Evolutionary conservation across 2,113 vertebrate genomes (phyloP), one percentile per base, ranked within the genome.

Genomic region (Antigone vipio): DNA sequence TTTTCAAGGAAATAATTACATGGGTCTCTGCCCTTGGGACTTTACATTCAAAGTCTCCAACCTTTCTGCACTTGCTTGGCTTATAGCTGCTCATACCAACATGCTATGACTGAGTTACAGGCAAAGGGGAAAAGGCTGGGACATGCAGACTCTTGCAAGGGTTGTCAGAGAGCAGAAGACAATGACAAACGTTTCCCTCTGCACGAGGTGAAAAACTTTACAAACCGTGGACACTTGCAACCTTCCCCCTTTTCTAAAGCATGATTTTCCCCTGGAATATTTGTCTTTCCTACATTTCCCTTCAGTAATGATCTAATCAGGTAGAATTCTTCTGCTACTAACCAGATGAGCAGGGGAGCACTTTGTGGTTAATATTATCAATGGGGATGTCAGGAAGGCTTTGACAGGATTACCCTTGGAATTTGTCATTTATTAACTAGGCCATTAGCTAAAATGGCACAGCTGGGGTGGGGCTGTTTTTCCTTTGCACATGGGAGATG

Each of bases 381-480:
- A 85, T 80, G 63, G 67, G 38, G 74, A 94, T 79, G 89, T 85
- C 85, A 95, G 66, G 42, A 94, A 82, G 42, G 42, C 74, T 95
- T 92, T 97, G 94, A 96, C 89, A 97, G 89, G 91, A 95, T 96
- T 95, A 94, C 87, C 50, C 77, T 24, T 45, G 89, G 89, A 97
- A 97, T 95, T 83, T 85, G 81, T 67, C 78, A 88, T 89, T 94
- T 96, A 94, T 97, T 96, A 97, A 95, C 94, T 72, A 85, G 85
- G 78, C 62, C 86, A 96, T 95, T 82, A 93, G 89, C 85, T 91
- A 73, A 94, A 95, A 95, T 60, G 89, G 89, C 77, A 87, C 1
- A 3, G 89, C 69, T 62, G 34, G 83, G 94, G 97, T 53, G 94
- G 74, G 78, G 94, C 77, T 73, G 81, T 58, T 87, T 93, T 95